Evolutionary conservation across 2,797 vertebrate species (phyloP), one percentile per base, ranked within the genome.

Genomic region (Melanotaenia maccullochi): DNA sequence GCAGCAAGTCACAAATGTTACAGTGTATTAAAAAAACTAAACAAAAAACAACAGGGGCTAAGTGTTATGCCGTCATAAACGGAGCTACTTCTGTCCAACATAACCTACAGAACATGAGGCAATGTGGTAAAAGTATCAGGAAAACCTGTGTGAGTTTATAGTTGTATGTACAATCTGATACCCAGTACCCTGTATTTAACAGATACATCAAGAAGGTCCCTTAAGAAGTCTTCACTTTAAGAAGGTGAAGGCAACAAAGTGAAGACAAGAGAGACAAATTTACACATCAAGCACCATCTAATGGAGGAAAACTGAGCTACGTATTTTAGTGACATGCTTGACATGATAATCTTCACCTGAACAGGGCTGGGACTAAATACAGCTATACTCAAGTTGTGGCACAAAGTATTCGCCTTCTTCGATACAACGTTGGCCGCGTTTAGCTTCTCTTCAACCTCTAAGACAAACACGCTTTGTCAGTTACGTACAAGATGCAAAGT

Each of bases 101-200:
- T 58, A 57, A 79, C 73, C 79, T 80, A 79, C 84, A 78, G 82
- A 83, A 77, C 33, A 68, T 49, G 74, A 90, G 87, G 83, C 49
- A 77, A 77, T 71, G 78, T 78, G 87, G 83, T 88, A 69, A 75
- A 88, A 63, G 75, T 71, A 77, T 82, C 68, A 73, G 73, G 70
- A 76, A 79, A 82, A 86, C 75, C 79, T 42, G 69, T 65, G 57
- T 60, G 65, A 62, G 76, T 75, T 59, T 32, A 70, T 51, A 56
- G 76, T 79, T 74, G 59, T 85, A 83, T 85, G 73, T 87, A 90
- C 86, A 85, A 14, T 74, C 73, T 71, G 71, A 87, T 66, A 83
- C 87, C 89, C 84, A 76, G 87, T 86, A 91, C 90, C 92, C 92
- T 91, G 92, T 90, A 47, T 77, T 80, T 66, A 70, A 78, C 61